Conservation (phyloP, 2,797 vertebrate genomes). For the Poecilia wingei region DNA sequence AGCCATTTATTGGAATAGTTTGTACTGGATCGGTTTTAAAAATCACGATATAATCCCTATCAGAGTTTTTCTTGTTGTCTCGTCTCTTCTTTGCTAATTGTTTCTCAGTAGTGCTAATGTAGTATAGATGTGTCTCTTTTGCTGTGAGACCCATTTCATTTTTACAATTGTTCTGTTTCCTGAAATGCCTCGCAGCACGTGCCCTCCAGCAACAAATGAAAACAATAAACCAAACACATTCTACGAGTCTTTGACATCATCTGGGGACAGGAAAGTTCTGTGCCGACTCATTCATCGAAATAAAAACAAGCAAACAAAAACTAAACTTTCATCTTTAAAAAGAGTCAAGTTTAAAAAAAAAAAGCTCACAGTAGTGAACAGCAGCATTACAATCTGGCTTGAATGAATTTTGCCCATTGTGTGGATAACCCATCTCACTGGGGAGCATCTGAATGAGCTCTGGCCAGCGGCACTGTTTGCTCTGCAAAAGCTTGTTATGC, state of each 20-base stretch:
- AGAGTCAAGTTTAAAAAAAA: not conserved
- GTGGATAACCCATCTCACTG: constrained; percentile 16
- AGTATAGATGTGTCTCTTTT: not conserved
- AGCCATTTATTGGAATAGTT: not conserved
- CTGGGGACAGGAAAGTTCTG: constrained; percentile 1
- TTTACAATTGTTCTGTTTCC: constrained; percentile 3
- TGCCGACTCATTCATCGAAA: not conserved
- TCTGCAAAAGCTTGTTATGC: constrained; percentile 64
- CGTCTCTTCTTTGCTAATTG: not conserved
- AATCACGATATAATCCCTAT: not conserved
- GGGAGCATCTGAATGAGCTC: constrained; percentile 28
- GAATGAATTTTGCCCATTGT: not conserved
- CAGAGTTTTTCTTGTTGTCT: not conserved
- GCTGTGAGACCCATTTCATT: not conserved
- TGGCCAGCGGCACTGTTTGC: constrained; percentile 33
- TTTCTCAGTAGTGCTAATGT: not conserved
- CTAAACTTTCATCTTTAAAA: not conserved
- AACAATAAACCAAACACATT: constrained; percentile 6
- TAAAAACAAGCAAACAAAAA: not conserved
- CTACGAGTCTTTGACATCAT: not conserved
- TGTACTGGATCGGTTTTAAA: not conserved
- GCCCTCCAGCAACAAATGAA: constrained; percentile 17
- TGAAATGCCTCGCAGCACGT: constrained; percentile 8
- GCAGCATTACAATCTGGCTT: not conserved
- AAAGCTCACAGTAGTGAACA: not conserved